phyloP scores from a whole-genome alignment of 2,113 vertebrate genomes.

The Ctenodactylus gundi region DNA sequence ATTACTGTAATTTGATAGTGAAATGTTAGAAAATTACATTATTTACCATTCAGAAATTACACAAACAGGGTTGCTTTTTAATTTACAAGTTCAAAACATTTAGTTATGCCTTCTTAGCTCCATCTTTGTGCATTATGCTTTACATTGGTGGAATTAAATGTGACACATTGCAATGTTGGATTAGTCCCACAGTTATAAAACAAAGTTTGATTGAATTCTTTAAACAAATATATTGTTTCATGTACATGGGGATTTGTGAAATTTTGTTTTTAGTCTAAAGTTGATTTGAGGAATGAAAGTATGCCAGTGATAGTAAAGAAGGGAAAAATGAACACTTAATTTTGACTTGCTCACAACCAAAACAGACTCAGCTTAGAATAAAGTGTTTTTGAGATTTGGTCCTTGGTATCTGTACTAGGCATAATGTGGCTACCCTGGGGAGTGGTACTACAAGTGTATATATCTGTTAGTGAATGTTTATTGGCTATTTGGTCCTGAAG shows the following conservation, averaged over 20 bases:
- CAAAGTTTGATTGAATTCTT: constrained; percentile 30
- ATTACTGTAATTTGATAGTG: constrained; percentile 55
- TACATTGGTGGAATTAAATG: constrained; percentile 36
- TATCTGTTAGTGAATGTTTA: background rate
- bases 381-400: background rate
- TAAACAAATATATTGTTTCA: constrained; percentile 1
- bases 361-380: background rate
- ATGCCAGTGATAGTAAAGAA: background rate
- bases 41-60: constrained; percentile 61
- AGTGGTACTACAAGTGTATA: background rate
- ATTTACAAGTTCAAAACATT: constrained; percentile 48
- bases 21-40: constrained; percentile 55
- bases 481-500: background rate
- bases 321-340: background rate
- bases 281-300: constrained; percentile 20
- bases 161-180: background rate
- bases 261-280: constrained; percentile 40
- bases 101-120: constrained; percentile 54
- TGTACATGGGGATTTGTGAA: constrained; percentile 26
- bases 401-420: background rate
- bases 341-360: background rate
- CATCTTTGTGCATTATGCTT: constrained; percentile 39
- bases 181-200: constrained; percentile 42
- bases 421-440: too few relatives aligned
- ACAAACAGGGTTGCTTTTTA: constrained; percentile 53